phyloP scores from a whole-genome alignment of 2,888 invertebrate genomes.

The Molanna angustata region DNA sequence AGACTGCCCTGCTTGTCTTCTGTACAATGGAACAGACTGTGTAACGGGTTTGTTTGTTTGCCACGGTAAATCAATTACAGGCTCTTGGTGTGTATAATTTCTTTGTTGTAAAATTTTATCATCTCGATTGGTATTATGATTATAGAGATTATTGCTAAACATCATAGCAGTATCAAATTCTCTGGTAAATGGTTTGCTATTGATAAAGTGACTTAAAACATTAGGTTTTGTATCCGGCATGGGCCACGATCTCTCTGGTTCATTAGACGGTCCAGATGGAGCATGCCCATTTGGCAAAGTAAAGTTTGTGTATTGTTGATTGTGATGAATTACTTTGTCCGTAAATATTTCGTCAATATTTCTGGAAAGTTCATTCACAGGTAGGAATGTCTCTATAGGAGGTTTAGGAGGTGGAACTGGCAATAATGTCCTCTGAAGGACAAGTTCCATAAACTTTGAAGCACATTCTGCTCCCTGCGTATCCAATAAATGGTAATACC shows the following conservation, averaged over 20 bases:
- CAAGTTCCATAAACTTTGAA: conserved; percentile 51
- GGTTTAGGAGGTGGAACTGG: conserved; percentile 33
- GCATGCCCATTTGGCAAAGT: conserved; percentile 29
- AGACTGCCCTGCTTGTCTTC: conserved; percentile 42
- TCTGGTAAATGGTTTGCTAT: conserved; percentile 28
- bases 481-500: conserved; percentile 56
- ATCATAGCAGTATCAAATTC: conserved; percentile 28
- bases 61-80: conserved; percentile 31
- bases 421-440: conserved; percentile 37
- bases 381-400: conserved; percentile 26
- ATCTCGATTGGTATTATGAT: conserved; percentile 25
- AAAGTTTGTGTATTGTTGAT: conserved; percentile 23
- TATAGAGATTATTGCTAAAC: conserved; percentile 19
- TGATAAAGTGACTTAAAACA: conserved; percentile 28
- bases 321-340: conserved; percentile 28
- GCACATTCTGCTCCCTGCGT: conserved; percentile 56
- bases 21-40: conserved; percentile 50
- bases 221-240: conserved; percentile 24
- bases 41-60: conserved; percentile 32
- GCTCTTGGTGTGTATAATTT: conserved; percentile 35
- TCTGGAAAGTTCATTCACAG: conserved; percentile 24
- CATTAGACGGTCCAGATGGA: conserved; percentile 15
- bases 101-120: conserved; percentile 32
- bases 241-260: conserved; percentile 26
- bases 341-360: conserved; percentile 32